phyloP scores from a whole-genome alignment of 2,888 invertebrate genomes.

The Zygaena filipendulae region DNA sequence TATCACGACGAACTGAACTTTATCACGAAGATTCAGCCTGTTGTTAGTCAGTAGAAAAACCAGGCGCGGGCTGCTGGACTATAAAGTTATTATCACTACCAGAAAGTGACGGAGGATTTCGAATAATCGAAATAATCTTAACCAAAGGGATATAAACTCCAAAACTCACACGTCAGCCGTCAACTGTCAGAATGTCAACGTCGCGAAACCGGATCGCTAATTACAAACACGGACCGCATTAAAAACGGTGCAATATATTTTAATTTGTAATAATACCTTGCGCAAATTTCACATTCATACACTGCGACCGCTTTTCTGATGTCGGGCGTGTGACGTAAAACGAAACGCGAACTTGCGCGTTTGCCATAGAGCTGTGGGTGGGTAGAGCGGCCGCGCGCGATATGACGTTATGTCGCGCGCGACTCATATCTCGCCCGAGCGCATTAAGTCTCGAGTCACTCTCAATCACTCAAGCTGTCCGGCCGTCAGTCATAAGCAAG shows the following conservation, averaged over 20 bases:
- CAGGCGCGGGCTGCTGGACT: too few species aligned
- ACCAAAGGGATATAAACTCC: too few species aligned
- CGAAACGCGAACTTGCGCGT: conserved; percentile 21
- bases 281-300: background rate
- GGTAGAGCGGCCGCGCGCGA: conserved; percentile 22
- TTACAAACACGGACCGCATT: conserved; percentile 41
- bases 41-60: too few species aligned
- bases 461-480: conserved; percentile 68
- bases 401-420: conserved; percentile 24
- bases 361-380: conserved; percentile 28
- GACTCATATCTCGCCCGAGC: conserved; percentile 44
- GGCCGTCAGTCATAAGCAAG: conserved; percentile 67
- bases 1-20: too few species aligned
- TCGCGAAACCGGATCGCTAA: conserved; percentile 34
- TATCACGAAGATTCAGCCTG: too few species aligned
- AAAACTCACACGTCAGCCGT: too few species aligned
- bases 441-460: conserved; percentile 67
- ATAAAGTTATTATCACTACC: too few species aligned
- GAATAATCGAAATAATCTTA: too few species aligned
- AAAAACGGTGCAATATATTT: conserved; percentile 54
- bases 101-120: too few species aligned
- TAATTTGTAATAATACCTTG: conserved; percentile 51
- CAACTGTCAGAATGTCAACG: conserved; percentile 25
- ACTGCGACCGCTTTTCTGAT: too few species aligned
- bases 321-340: too few species aligned